phyloP scores from a whole-genome alignment of 2,888 invertebrate species.

The Mimumesa dahlbomi region DNA sequence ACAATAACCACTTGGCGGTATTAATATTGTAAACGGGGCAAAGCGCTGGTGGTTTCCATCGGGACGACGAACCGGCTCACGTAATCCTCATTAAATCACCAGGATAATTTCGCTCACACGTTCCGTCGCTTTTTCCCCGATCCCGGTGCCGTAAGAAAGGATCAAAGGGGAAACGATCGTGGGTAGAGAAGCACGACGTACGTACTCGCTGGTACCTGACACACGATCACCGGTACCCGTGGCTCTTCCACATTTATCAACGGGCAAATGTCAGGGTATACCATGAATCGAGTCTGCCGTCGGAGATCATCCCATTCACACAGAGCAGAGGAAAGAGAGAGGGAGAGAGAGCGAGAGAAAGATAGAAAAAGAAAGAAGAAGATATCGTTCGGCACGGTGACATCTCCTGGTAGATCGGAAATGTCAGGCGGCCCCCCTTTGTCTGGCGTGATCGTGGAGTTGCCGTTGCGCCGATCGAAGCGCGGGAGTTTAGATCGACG shows the following conservation, averaged over 20 bases:
- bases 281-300: constrained; percentile 57
- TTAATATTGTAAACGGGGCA: no score
- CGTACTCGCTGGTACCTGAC: constrained; percentile 38
- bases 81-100: neutral
- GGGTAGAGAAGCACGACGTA: constrained; percentile 52
- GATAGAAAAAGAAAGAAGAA: no score
- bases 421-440: constrained; percentile 16
- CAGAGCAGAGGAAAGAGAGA: constrained; percentile 2
- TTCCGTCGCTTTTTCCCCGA: constrained; percentile 16
- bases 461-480: constrained; percentile 21
- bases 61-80: no score
- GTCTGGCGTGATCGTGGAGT: neutral
- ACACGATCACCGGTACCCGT: constrained; percentile 52
- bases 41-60: no score
- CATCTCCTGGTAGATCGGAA: constrained; percentile 21
- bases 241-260: constrained; percentile 60
- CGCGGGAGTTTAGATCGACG: constrained; percentile 47
- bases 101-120: neutral
- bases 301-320: constrained; percentile 62
- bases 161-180: constrained; percentile 48
- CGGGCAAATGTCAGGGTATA: constrained; percentile 62
- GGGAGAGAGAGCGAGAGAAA: no score
- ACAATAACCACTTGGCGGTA: no score
- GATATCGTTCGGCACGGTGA: constrained; percentile 25
- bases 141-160: constrained; percentile 13